phyloP scores from a whole-genome alignment of 2,113 vertebrate species.

The Anas platyrhynchos region DNA sequence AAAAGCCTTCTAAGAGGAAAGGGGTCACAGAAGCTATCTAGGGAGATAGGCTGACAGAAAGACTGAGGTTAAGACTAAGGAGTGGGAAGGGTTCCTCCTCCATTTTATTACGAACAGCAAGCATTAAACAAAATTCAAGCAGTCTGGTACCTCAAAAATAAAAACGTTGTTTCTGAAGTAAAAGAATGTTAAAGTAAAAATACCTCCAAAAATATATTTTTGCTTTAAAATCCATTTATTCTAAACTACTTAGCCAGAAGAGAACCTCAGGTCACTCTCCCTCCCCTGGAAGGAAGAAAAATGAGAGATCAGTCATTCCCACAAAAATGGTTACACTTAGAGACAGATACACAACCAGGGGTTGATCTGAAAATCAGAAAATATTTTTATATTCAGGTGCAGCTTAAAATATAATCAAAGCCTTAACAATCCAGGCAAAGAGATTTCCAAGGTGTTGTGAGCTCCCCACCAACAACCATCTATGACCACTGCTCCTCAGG shows the following conservation, averaged over 20 bases:
- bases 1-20: slow-evolving; percentile 2
- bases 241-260: background rate
- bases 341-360: background rate
- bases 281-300: background rate
- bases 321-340: background rate
- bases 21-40: slow-evolving; percentile 13
- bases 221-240: background rate
- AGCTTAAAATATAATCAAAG: background rate
- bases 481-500: background rate
- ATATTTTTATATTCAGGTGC: background rate
- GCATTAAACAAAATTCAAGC: background rate
- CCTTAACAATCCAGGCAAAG: background rate
- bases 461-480: background rate
- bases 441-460: background rate
- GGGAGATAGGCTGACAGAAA: background rate
- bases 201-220: background rate
- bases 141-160: background rate
- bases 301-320: background rate
- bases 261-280: background rate
- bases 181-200: background rate
- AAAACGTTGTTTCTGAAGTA: background rate
- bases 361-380: background rate
- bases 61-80: background rate
- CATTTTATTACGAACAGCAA: rapidly evolving
- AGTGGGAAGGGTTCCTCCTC: background rate